Evolutionary conservation across 2,888 invertebrate species (phyloP), one percentile per base, ranked within the genome.

Genomic region (Phasia obesa): DNA sequence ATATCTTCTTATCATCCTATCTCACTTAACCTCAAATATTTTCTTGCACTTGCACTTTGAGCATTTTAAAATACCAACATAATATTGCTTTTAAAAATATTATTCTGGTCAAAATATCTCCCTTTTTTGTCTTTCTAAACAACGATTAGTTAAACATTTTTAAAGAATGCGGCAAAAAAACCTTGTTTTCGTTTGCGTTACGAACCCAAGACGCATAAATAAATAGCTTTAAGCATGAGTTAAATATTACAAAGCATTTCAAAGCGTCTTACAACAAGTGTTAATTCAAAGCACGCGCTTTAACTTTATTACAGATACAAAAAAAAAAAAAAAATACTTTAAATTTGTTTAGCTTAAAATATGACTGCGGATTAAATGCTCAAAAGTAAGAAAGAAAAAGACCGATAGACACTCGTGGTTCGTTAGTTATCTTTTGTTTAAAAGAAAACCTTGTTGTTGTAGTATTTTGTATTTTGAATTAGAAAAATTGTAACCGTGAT

Each of bases 221-320:
- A 64, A 74, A 55, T 64, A 62, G 44, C 21, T 55, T 60, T 23
- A 51, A 38, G 17, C 49, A 19, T n/a, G 35, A 49, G 15, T 60
- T 62, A 73, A 60, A 53, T 51, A 51, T 49, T 49, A 64, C 53
- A 64, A 64, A 74, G 23, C 53, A 64, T 44, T 31, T 55, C 13
- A 31, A 55, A 55, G 27, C 17, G n/a, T 23, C 42, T 65, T 53
- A 53, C 62, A 71, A 53, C 73, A 75, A 65, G 70, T 71, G 78
- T 73, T 71, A 73, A 79, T 79, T 79, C 73, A 19, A 79, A 79
- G 73, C 79, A 79, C 79, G 79, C 79, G 79, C 73, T 62, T 67
- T 5, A 51, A 59, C 17, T 79, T 73, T 59, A 19, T 55, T 77
- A 42, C 42, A 76, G 27, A 51, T 35, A 67, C 3, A 23, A 15